Evolutionary conservation across 1,140 invertebrate species (phyloP).

Genomic region (Ceratosolen fusciceps): DNA sequence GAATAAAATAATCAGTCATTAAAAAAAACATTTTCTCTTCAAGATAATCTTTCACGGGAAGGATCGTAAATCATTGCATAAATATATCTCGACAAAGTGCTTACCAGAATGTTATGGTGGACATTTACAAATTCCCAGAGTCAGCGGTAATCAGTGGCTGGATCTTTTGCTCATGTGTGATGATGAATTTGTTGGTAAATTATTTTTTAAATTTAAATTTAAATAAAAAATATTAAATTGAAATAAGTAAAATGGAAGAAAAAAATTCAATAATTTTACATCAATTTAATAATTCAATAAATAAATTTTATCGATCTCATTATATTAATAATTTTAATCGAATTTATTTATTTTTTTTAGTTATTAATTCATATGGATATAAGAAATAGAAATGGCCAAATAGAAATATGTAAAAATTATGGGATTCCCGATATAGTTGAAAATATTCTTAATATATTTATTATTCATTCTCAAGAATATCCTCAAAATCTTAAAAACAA

Average conservation of each 20-base stretch:
- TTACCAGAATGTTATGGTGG: constrained; percentile 87
- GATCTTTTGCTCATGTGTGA: constrained; percentile 80
- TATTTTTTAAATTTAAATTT: no score
- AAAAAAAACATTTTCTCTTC: constrained; percentile 46
- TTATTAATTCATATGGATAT: constrained; percentile 83
- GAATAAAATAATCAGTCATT: no score
- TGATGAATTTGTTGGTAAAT: constrained; percentile 81
- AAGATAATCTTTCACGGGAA: constrained; percentile 88
- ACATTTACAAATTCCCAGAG: constrained; percentile 75
- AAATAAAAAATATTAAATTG: no score
- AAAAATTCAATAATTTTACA: no score
- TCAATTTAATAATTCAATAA: no score
- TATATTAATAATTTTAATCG: no score
- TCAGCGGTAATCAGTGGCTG: constrained; percentile 81
- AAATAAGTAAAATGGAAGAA: no score
- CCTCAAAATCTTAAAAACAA: neutral
- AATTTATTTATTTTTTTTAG: constrained; percentile 70
- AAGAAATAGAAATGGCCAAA: constrained; percentile 66
- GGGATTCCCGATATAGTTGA: neutral
- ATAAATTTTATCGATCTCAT: no score
- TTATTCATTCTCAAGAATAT: neutral
- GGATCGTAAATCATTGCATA: constrained; percentile 84
- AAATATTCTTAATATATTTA: constrained; percentile 23
- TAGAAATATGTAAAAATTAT: neutral
- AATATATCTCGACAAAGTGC: constrained; percentile 83